Base-by-base conservation (phyloP, 2,888 invertebrate species). In the Nematopogon swammerdamellus region DNA sequence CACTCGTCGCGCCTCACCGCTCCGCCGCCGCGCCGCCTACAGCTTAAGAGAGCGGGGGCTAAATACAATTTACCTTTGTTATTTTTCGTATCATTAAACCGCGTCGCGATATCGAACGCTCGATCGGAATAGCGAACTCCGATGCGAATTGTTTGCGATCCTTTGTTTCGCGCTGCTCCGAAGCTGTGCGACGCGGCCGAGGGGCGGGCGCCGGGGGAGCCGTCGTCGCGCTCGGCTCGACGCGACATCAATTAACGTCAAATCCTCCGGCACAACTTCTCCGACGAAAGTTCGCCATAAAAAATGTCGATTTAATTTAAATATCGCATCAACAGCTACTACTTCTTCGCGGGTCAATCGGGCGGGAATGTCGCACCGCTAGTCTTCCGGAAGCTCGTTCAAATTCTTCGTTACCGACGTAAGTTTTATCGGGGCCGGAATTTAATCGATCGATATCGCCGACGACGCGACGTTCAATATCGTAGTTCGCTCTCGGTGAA, bases 1-100 rank as follows among this genome's bases (percentile, higher is more conserved):
- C 55, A 56, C 65, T 68, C 65, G 67, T 59, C 60, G 59, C 57
- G 55, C 54, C 58, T 59, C 64, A 69, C 76, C 74, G 67, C 74
- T 76, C 72, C 68, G 67, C 16, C 11, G 18, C 18, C 43, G 43
- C 16, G 65, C 44, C 65, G 69, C 70, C 70, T 70, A 70, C 70
- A 14, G 36, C 36, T 36, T 36, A 36, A 36, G 36, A 36, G 36
- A 68, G 63, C 63, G 65, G 66, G 62, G 68, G 70, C 71, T 76
- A 73, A 77, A 77, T 77, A 77, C 77, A 79, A 79, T 79, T 79
- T 77, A 76, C 79, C 77, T 77, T 76, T 77, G 79, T 79, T 79
- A 79, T 79, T 79, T 79, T 77, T 79, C 79, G 77, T 77, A 74
- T 79, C 79, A 79, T 79, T 79, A 76, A 79, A 77, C 75, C 76